A percentile compares a stretch with the other conserved stretches of the same genome.
These are phyloP conservation scores for Cotesia typhae DNA, from an alignment of 1,140 invertebrate genomes.

Conservation along the genomic window DNA sequence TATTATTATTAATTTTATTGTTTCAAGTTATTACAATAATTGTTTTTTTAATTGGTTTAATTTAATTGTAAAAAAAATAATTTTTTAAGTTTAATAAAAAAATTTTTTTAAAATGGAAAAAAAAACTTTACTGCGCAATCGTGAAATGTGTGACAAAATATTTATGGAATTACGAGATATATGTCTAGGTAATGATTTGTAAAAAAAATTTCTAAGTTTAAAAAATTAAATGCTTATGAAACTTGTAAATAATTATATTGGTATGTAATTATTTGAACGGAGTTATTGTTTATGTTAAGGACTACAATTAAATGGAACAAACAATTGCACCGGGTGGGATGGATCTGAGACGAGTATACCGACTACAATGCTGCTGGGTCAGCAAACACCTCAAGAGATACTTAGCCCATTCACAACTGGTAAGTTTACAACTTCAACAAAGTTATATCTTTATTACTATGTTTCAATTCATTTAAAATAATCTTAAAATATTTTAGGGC, in stretches of 20 bases:
- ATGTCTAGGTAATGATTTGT: constrained; percentile 38
- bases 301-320: constrained; percentile 65
- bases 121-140: constrained; percentile 2
- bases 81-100: background rate
- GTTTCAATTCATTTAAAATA: constrained; percentile 22
- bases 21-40: no score
- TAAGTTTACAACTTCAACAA: constrained; percentile 39
- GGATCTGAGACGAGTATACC: constrained; percentile 63
- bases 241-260: constrained; percentile 5
- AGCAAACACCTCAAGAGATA: constrained; percentile 63
- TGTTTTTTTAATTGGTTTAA: background rate
- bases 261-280: constrained; percentile 16
- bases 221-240: constrained; percentile 2
- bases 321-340: constrained; percentile 65
- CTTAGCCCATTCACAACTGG: constrained; percentile 59
- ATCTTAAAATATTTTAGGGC: constrained; percentile 1
- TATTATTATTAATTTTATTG: no score
- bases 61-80: background rate
- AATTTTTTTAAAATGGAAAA: background rate
- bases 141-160: constrained; percentile 29
- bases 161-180: constrained; percentile 38
- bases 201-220: background rate
- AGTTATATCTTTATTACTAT: background rate
- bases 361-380: constrained; percentile 61
- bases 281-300: constrained; percentile 47